These are phyloP conservation scores for Chloroclysta siterata DNA, from an alignment of 2,888 invertebrate species.

Conservation along the genomic window DNA sequence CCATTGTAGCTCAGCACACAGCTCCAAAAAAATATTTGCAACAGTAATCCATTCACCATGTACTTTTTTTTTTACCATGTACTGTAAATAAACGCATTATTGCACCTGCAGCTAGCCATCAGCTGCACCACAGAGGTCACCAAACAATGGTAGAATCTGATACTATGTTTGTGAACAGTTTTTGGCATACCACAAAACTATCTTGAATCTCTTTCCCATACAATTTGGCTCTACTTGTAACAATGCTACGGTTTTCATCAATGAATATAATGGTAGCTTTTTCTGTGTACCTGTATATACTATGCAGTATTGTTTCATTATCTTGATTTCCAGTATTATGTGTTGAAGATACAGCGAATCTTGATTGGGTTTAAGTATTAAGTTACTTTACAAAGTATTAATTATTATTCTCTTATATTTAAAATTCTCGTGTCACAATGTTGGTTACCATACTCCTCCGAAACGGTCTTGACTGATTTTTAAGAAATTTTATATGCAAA, in stretches of 20 bases:
- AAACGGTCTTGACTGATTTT: too few species aligned
- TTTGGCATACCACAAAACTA: conserved; percentile 44
- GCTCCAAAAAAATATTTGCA: too few species aligned
- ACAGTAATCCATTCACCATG: too few species aligned
- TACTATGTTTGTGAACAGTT: conserved; percentile 34
- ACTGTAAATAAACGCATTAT: too few species aligned
- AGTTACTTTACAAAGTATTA: too few species aligned
- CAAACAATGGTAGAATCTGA: conserved; percentile 44
- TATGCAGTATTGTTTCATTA: conserved; percentile 18
- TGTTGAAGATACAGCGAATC: not conserved
- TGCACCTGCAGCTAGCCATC: not conserved
- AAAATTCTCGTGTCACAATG: too few species aligned
- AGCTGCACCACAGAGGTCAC: not conserved
- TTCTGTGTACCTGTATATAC: not conserved
- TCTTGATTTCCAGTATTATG: conserved; percentile 1
- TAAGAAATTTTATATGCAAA: too few species aligned
- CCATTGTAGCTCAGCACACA: too few species aligned
- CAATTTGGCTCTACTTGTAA: conserved; percentile 40
- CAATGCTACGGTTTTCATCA: conserved; percentile 29
- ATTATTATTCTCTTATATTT: too few species aligned
- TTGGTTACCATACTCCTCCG: too few species aligned
- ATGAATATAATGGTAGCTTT: conserved; percentile 6
- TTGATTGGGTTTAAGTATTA: not conserved
- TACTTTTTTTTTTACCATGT: too few species aligned
- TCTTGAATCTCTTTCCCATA: conserved; percentile 54